Evolutionary conservation across 2,888 invertebrate genomes (phyloP), one percentile per base, ranked within the genome.

Genomic region (Quadroppia sp.): DNA sequence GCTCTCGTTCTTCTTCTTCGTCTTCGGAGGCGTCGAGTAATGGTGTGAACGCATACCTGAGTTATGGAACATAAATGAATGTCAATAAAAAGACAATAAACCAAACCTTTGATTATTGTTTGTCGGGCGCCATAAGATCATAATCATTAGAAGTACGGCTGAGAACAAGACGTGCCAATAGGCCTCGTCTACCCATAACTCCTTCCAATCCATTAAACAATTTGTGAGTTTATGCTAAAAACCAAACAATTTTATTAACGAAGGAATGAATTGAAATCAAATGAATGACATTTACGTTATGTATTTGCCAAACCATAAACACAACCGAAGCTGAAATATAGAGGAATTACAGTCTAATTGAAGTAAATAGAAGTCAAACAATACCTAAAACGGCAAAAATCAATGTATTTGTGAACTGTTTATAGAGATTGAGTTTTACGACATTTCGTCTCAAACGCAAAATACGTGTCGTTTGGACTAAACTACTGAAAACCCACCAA

Each of bases 141-240:
- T 95, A 79, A 97, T 96, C 42, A 92, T 92, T 48, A 91, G 84
- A 30, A 97, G 85, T 74, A 97, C 87, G 77, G 90, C 86, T 20
- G 91, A 92, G 83, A 97, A 96, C 74, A 95, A 85, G 45, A 95
- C 87, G 83, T 94, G 95, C 96, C 96, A 96, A 83, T 92, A 96
- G 2, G 93, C 95, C 78, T 93, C 92, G 82, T 96, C 94, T 80
- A 96, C 84, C 96, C 96, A 97, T 78, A 93, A 86, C 80, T 91
- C 89, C 80, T 89, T 90, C 95, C 95, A 96, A 77, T 90, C 89
- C 88, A 77, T 73, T 89, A 79, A 45, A 74, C 70, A 1, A 77
- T 74, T 74, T 2, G 74, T 75, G 2, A 75, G 23, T 61, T 77
- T 74, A 30, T 74, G 72, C 73, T 73, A 17, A 73, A 71, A 69